Base-by-base conservation (phyloP, 2,888 invertebrate species). In the Gastracanthus pulcherrimus region DNA sequence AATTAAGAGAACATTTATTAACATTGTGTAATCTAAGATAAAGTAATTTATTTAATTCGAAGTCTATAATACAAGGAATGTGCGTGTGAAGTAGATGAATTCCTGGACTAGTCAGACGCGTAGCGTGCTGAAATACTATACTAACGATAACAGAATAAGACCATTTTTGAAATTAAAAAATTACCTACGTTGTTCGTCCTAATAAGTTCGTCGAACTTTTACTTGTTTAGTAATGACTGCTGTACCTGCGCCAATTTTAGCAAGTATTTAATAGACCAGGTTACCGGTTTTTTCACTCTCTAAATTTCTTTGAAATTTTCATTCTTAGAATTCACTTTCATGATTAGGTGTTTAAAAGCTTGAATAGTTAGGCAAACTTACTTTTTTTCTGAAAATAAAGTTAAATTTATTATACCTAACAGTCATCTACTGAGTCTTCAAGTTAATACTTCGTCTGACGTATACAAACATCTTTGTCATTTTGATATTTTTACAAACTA, bases 271-370 rank as follows among this genome's bases (percentile, higher is more conserved):
- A 51, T n/a, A n/a, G 45, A 45, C 16, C 45, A 3, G n/a, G 45
- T 4, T 69, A 76, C 69, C 34, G 69, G 58, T 69, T 69, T 75
- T 60, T 60, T 76, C 45, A 3, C 76, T 76, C 69, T 76, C 41
- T 67, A 69, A 60, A 60, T 60, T 76, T 45, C 69, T 60, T 60
- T 58, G 67, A 60, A 55, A 48, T 69, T 76, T 76, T 60, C 60
- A 60, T 60, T 69, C 45, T 60, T 41, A 34, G 34, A 76, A 69
- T 31, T 31, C 36, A 51, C 23, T 51, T 41, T 38, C 66, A 19
- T 16, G 45, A 69, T 36, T 70, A 6, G 16, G n/a, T 31, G 31
- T 31, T 45, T 11, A 31, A 7, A 29, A 31, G 41, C 41, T 41
- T 41, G 13, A 16, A 41, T 41, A 41, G 41, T 16, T 4, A 41